phyloP scores from a whole-genome alignment of 2,888 invertebrate genomes.

The Erebia aethiops region DNA sequence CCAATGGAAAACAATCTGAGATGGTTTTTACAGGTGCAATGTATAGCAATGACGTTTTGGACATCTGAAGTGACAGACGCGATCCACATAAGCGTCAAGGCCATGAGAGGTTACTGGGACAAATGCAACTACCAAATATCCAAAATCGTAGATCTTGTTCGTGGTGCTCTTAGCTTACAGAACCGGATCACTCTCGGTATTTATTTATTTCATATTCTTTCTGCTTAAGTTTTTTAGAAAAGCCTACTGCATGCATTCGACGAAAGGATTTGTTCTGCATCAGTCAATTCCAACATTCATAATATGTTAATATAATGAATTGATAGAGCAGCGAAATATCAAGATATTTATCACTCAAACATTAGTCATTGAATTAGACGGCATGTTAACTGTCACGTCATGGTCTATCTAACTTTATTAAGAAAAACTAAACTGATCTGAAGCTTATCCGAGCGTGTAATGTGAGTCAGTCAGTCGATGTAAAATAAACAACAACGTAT shows the following conservation, averaged over 20 bases:
- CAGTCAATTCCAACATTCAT: too few species aligned
- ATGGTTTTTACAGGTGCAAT: constrained; percentile 83
- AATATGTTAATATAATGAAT: too few species aligned
- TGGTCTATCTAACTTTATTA: too few species aligned
- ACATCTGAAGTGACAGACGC: constrained; percentile 93
- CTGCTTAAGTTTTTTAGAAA: neutral
- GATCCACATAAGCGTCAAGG: constrained; percentile 82
- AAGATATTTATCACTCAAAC: too few species aligned
- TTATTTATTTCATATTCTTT: constrained; percentile 24
- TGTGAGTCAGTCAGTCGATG: neutral
- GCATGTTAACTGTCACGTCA: too few species aligned
- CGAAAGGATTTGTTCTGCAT: too few species aligned
- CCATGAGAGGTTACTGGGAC: constrained; percentile 85
- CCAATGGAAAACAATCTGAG: too few species aligned
- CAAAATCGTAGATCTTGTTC: constrained; percentile 91
- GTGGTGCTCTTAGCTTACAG: constrained; percentile 92
- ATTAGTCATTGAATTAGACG: too few species aligned
- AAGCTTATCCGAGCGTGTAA: neutral
- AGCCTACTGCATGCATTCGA: too few species aligned
- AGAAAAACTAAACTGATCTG: too few species aligned
- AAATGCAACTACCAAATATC: constrained; percentile 90
- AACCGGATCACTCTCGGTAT: constrained; percentile 93
- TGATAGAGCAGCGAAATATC: too few species aligned
- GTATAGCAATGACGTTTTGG: constrained; percentile 94
- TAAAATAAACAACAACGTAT: neutral